Percentiles rank a stretch among this genome's conserved stretches.
These are phyloP conservation scores for Pungitius pungitius DNA, from an alignment of 2,113 vertebrate species.

Conservation along the genomic window DNA sequence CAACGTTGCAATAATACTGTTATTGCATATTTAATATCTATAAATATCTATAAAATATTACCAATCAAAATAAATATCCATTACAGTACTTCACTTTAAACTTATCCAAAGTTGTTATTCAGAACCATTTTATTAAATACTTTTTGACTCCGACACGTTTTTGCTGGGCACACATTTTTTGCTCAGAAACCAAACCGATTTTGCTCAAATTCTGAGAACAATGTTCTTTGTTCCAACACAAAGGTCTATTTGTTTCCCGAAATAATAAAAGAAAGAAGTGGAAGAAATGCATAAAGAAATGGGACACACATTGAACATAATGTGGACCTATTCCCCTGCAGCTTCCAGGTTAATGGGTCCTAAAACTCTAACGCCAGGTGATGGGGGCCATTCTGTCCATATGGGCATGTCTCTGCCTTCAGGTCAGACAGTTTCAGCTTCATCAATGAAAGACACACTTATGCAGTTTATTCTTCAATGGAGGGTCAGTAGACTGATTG, in stretches of 20 bases:
- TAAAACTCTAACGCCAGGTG: constrained; percentile 36
- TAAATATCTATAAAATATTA: no score
- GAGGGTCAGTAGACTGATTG: neutral
- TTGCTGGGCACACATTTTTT: neutral
- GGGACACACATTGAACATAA: neutral
- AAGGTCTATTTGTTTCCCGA: neutral
- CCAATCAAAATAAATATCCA: no score
- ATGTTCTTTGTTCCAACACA: no score
- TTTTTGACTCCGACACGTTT: neutral
- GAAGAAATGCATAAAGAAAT: constrained; percentile 9
- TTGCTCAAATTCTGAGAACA: neutral
- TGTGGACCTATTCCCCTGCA: constrained; percentile 26
- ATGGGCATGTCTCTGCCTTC: constrained; percentile 28
- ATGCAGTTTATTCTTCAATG: constrained; percentile 13
- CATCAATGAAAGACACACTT: constrained; percentile 26
- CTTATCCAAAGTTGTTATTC: neutral
- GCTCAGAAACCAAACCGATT: neutral
- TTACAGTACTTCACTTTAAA: neutral
- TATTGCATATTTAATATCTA: neutral
- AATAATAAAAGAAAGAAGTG: neutral
- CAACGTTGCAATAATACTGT: neutral
- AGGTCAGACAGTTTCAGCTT: constrained; percentile 32
- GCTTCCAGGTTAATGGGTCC: constrained; percentile 28
- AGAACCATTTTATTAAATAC: neutral
- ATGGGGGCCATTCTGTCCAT: constrained; percentile 40